Evolutionary conservation across 2,113 vertebrate genomes (phyloP).

Genomic region (Tragelaphus scriptus): DNA sequence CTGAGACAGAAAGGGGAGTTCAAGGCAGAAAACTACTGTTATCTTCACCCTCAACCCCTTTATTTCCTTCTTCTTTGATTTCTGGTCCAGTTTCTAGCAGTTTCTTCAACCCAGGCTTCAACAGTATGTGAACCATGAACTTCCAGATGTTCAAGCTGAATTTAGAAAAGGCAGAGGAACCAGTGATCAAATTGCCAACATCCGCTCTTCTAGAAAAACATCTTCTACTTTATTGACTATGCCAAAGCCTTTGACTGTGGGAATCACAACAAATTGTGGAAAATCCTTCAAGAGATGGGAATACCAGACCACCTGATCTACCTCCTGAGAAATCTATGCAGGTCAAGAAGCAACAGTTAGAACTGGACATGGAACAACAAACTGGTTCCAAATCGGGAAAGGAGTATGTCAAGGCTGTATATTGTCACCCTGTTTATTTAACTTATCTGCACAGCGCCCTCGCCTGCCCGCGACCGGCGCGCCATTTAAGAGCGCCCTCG

Average conservation of each 20-base stretch:
- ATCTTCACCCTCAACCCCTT: not conserved
- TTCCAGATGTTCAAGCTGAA: not conserved
- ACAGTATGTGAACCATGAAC: not conserved
- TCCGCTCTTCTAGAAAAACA: not conserved
- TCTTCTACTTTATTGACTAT: not conserved
- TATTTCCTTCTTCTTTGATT: not conserved
- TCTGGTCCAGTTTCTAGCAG: not conserved
- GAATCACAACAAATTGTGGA: not conserved
- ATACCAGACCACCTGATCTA: not conserved
- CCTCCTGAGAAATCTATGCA: not conserved
- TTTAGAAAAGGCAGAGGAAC: not conserved
- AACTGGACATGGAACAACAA: not conserved
- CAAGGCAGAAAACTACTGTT: not conserved
- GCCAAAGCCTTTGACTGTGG: not conserved
- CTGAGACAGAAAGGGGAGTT: not conserved
- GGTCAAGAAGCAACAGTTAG: not conserved
- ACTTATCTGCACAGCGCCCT: not conserved
- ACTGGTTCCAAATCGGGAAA: not conserved
- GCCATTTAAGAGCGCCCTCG: too few species aligned
- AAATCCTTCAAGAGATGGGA: not conserved
- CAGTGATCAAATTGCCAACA: not conserved
- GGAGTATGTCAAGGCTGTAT: not conserved
- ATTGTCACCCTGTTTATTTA: not conserved
- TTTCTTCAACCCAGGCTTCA: not conserved
- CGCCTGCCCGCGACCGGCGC: too few species aligned